Conservation (phyloP, 2,888 invertebrate species). For the Agrochola lota region DNA sequence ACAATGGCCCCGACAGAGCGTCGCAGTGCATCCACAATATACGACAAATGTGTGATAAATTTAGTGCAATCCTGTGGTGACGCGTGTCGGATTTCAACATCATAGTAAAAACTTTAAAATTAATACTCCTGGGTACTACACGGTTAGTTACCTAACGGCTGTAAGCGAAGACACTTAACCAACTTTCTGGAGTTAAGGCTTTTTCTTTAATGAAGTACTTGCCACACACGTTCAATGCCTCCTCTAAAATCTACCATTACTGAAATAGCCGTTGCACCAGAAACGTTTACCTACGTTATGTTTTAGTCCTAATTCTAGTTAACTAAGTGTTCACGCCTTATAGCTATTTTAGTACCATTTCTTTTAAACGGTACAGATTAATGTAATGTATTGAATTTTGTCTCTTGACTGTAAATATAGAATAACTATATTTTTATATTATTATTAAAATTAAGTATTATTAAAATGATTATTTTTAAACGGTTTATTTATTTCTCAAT, state of each 20-base stretch:
- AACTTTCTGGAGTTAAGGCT: slow-evolving; percentile 69
- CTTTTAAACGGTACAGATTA: slow-evolving; percentile 70
- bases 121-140: slow-evolving; percentile 75
- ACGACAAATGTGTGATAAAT: slow-evolving; percentile 82
- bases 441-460: slow-evolving; percentile 83
- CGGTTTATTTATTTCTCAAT: slow-evolving; percentile 82
- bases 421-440: slow-evolving; percentile 88
- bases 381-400: slow-evolving; percentile 81
- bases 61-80: slow-evolving; percentile 83
- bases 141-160: slow-evolving; percentile 69
- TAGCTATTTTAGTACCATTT: slow-evolving; percentile 72
- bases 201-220: slow-evolving; percentile 67
- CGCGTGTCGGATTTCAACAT: slow-evolving; percentile 63
- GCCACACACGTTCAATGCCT: slow-evolving; percentile 27
- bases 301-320: slow-evolving; percentile 71
- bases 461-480: slow-evolving; percentile 79
- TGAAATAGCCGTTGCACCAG: slow-evolving; percentile 70
- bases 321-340: slow-evolving; percentile 78
- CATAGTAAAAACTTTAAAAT: slow-evolving; percentile 58
- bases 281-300: slow-evolving; percentile 64
- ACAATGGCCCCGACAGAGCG: slow-evolving; percentile 51
- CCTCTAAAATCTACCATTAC: slow-evolving; percentile 57
- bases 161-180: slow-evolving; percentile 70
- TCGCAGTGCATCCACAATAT: slow-evolving; percentile 65
- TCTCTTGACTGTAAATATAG: slow-evolving; percentile 87